A percentile compares a stretch with the other conserved stretches of the same genome.
Evolutionary conservation across 2,888 invertebrate genomes (phyloP).

Genomic region (Melangyna quadrimaculata): DNA sequence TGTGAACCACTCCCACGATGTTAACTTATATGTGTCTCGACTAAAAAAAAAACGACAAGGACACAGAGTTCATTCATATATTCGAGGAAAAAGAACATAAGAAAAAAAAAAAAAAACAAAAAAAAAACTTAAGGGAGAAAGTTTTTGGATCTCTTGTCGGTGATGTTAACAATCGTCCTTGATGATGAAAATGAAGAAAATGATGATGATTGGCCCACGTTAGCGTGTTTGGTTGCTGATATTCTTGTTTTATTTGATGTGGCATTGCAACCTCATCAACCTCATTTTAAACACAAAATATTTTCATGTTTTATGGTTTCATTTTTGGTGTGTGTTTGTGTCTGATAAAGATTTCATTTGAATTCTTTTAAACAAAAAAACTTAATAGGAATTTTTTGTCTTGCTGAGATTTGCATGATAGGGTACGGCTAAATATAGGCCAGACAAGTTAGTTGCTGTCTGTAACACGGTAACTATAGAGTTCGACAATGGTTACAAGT

Average conservation of each 20-base stretch:
- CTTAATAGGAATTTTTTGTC: neutral
- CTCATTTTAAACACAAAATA: neutral
- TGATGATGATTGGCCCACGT: slow-evolving; percentile 10
- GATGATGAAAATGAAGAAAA: slow-evolving; percentile 6
- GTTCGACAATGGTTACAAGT: neutral
- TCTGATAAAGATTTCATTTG: neutral
- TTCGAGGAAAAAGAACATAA: neutral
- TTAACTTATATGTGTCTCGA: slow-evolving; percentile 31
- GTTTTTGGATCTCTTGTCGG: neutral
- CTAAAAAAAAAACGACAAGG: slow-evolving; percentile 24
- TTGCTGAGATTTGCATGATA: neutral
- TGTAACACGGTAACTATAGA: neutral
- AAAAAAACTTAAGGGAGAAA: neutral
- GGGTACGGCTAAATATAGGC: neutral
- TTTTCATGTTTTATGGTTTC: neutral
- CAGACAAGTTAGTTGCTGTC: neutral
- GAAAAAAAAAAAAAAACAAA: neutral
- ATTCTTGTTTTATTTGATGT: neutral
- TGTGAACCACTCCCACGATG: neutral
- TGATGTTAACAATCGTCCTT: slow-evolving; percentile 15
- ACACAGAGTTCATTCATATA: neutral
- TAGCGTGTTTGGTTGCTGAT: neutral
- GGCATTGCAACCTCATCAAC: neutral
- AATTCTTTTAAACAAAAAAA: neutral
- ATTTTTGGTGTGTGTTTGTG: neutral